These are phyloP conservation scores for Galaxea fascicularis DNA, from an alignment of 92 coral and sea anemone species.

Conservation along the genomic window DNA sequence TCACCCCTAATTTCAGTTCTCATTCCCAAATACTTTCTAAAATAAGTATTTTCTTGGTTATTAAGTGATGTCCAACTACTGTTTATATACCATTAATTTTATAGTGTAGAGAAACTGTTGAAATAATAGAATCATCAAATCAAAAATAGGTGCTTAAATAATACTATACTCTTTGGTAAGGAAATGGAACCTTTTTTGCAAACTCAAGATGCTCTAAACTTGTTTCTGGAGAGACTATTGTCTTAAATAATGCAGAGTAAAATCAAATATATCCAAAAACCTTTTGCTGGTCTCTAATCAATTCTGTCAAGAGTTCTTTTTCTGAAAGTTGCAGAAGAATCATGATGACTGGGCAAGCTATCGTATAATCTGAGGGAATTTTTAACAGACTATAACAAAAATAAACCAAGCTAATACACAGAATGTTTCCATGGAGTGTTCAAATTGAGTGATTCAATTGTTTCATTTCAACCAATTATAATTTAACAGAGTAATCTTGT, in stretches of 20 bases:
- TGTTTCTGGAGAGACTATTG: background rate
- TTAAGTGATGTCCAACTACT: too few species aligned
- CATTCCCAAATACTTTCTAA: too few species aligned
- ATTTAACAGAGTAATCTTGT: background rate
- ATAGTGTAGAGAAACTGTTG: too few species aligned
- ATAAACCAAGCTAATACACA: background rate
- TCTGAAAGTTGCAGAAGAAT: slow-evolving; percentile 86
- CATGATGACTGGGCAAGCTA: slow-evolving; percentile 70
- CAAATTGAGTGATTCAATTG: background rate
- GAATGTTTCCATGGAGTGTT: slow-evolving; percentile 46
- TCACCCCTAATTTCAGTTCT: too few species aligned
- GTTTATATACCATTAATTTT: too few species aligned
- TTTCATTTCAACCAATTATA: slow-evolving; percentile 1
- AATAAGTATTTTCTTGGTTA: too few species aligned
- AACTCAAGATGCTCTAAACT: background rate
- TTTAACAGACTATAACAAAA: background rate
- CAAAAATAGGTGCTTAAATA: too few species aligned
- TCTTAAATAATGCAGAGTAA: background rate
- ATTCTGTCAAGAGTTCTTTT: slow-evolving; percentile 83
- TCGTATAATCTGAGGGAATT: background rate
- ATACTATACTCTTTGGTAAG: background rate
- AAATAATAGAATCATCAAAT: too few species aligned
- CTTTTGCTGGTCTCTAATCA: slow-evolving; percentile 90
- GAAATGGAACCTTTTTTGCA: background rate
- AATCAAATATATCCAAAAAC: slow-evolving; percentile 34